These are phyloP conservation scores for Theocolax elegans DNA, from an alignment of 1,140 invertebrate genomes.

Conservation along the genomic window DNA sequence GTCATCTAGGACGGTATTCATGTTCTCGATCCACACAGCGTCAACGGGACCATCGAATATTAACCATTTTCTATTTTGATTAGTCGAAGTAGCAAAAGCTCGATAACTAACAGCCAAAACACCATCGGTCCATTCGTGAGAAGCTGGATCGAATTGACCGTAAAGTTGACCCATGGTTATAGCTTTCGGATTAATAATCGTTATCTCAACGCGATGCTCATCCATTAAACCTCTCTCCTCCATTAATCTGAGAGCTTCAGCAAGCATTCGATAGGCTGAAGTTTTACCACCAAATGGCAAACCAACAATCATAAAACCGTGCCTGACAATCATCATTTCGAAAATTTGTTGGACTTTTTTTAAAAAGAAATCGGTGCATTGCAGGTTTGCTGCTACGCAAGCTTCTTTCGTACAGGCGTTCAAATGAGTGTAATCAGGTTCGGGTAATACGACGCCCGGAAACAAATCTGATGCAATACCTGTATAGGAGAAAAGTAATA, in stretches of 20 bases:
- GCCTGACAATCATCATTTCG: constrained; percentile 95
- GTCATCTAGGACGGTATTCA: constrained; percentile 96
- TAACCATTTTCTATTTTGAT: constrained; percentile 86
- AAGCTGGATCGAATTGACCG: constrained; percentile 93
- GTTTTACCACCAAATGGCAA: constrained; percentile 91
- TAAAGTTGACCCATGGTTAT: constrained; percentile 97
- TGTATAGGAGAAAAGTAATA: constrained; percentile 40
- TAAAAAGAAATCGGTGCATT: constrained; percentile 86
- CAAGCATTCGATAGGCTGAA: constrained; percentile 81
- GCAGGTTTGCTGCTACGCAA: constrained; percentile 82
- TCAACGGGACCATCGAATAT: constrained; percentile 97
- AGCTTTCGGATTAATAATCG: constrained; percentile 94
- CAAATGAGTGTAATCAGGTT: constrained; percentile 75
- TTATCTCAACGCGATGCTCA: constrained; percentile 90
- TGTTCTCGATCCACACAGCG: constrained; percentile 97
- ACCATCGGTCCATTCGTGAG: constrained; percentile 95
- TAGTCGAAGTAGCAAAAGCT: constrained; percentile 85
- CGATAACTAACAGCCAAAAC: constrained; percentile 93
- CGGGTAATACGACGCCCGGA: constrained; percentile 82
- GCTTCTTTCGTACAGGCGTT: constrained; percentile 72
- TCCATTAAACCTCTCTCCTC: constrained; percentile 85
- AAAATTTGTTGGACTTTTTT: constrained; percentile 93
- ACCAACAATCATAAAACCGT: constrained; percentile 91
- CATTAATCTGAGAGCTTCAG: constrained; percentile 79
- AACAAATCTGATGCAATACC: constrained; percentile 93